These are phyloP conservation scores for Varecia variegata DNA, from an alignment of 2,797 vertebrate genomes.

Conservation along the genomic window DNA sequence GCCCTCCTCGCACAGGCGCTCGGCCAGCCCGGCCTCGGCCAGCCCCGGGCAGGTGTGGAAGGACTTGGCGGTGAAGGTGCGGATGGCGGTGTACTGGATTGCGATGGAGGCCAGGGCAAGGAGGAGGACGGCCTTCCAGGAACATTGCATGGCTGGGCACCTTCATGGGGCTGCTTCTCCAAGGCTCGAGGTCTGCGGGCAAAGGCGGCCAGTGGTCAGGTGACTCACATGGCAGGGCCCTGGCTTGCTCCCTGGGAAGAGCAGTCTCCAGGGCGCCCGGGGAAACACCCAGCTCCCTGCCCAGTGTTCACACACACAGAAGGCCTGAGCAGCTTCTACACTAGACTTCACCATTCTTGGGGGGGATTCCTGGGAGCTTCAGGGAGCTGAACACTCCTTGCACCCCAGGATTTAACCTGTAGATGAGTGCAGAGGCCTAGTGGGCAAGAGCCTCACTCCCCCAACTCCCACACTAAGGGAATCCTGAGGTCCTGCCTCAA, in stretches of 20 bases:
- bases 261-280: not conserved
- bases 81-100: slow-evolving; percentile 97
- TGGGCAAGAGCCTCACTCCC: not conserved
- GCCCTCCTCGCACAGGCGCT: slow-evolving; percentile 91
- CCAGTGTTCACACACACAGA: not conserved
- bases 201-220: not conserved
- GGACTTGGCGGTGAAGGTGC: slow-evolving; percentile 95
- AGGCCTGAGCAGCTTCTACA: not conserved
- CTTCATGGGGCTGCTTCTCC: slow-evolving; percentile 89
- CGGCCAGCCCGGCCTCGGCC: slow-evolving; percentile 89
- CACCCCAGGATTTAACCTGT: not conserved
- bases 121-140: slow-evolving; percentile 98
- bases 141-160: slow-evolving; percentile 98
- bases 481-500: not conserved
- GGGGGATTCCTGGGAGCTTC: not conserved
- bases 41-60: slow-evolving; percentile 92
- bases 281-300: not conserved
- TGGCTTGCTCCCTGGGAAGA: not conserved
- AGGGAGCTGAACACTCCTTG: not conserved
- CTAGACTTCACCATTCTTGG: not conserved
- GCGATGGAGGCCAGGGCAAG: slow-evolving; percentile 96
- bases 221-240: accelerated
- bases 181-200: slow-evolving; percentile 74
- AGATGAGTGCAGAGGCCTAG: not conserved
- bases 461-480: too few species aligned